Evolutionary conservation across 53 echinoderm and acorn worm species (phyloP).

Genomic region (Hippasteria phrygiana): DNA sequence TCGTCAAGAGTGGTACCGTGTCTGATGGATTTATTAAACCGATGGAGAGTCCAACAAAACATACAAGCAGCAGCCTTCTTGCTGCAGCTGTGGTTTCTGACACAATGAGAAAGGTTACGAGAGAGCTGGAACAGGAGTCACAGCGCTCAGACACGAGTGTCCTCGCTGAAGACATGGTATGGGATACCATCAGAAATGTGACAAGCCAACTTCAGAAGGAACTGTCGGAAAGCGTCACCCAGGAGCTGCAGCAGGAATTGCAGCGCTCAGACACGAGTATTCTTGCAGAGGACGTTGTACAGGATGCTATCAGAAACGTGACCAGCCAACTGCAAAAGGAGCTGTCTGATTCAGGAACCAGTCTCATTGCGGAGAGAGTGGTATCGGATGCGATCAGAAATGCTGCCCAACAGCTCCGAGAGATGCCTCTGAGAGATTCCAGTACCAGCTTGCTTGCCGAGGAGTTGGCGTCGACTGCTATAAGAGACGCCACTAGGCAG

Average conservation of each 20-base stretch:
- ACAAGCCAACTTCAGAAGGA: constrained; percentile 46
- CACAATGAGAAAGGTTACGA: constrained; percentile 18
- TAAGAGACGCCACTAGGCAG: constrained; percentile 31
- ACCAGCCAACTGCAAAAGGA: constrained; percentile 49
- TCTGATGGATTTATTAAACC: not conserved
- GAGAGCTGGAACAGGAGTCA: constrained; percentile 23
- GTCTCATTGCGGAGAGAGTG: constrained; percentile 36
- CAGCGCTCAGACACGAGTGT: constrained; percentile 37
- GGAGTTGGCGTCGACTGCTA: constrained; percentile 45
- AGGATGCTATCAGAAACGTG: constrained; percentile 31
- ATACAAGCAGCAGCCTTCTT: constrained; percentile 39
- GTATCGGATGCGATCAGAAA: constrained; percentile 30
- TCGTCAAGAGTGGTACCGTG: not conserved
- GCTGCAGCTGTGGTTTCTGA: constrained; percentile 43
- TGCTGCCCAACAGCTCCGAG: constrained; percentile 26
- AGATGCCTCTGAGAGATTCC: not conserved
- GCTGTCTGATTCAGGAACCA: constrained; percentile 35
- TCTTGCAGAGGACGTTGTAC: constrained; percentile 41
- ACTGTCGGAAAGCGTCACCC: constrained; percentile 12
- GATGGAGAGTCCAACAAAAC: not conserved
- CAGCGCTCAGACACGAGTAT: constrained; percentile 45
- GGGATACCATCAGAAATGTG: constrained; percentile 37
- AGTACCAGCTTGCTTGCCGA: constrained; percentile 38
- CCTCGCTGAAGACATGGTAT: constrained; percentile 44
- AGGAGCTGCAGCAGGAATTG: constrained; percentile 2